Base-by-base conservation (phyloP, 1,140 invertebrate species). In the Elymnias hypermnestra region DNA sequence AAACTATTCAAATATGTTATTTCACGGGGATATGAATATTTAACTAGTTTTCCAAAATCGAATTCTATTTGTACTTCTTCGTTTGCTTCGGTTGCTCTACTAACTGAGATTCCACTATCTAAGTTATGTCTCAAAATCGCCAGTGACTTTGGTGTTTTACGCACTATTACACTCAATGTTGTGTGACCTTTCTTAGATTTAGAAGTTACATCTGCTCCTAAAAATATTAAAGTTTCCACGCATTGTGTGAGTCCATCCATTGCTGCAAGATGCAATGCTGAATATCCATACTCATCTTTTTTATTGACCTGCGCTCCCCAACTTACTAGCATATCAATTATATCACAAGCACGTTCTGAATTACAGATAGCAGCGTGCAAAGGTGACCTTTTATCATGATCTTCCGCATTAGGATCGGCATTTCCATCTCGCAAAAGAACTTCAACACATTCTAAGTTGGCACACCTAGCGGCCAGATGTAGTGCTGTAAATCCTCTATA, bases 201-300 rank as follows among this genome's bases (percentile, higher is more conserved):
- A 0, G 88, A 88, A 9, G 89, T 92, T 0, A 93, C 87, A 47
- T 92, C 89, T 1, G 91, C 90, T 15, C 91, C 90, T 41, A 91
- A 82, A 68, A 89, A 88, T 7, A 92, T 87, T 3, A 93, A 72
- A 0, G 89, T 83, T 53, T 91, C 87, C 1, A 91, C 90, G 44
- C 89, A 90, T 17, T 87, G 87, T 0, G 89, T 89, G 15, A 89
- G 75, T 41, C 90, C 88, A 55, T 91, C 90, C 22, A 91, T 72
- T 5, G 91, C 90, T 10, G 91, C 91, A 8, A 93, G 83, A 67
- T 93, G 92, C 8, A 93, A 69, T 0, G 92, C 89, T 1, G 91
- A 92, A 51, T 92, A 91, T 1, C 91, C 92, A 23, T 90, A 89
- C 39, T 89, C 87, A 56, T 94, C 92, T 25, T 88, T 87, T 6